phyloP scores from a whole-genome alignment of 2,797 vertebrate genomes.

The Spatula clypeata region DNA sequence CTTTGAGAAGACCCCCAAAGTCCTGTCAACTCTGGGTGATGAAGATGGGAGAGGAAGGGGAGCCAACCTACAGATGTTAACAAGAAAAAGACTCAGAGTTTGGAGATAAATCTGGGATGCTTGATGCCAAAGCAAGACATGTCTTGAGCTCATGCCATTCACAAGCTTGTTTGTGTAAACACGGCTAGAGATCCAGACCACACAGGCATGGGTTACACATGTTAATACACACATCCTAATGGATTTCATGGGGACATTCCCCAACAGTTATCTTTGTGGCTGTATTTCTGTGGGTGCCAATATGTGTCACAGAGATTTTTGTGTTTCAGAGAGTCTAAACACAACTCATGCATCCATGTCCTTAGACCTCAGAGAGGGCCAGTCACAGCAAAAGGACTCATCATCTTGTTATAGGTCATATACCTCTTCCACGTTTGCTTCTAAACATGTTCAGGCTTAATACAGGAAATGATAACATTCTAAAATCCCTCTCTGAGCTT shows the following conservation, averaged over 20 bases:
- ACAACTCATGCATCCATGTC: not conserved
- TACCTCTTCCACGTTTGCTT: not conserved
- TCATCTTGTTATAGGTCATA: not conserved
- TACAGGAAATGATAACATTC: not conserved
- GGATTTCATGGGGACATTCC: not conserved
- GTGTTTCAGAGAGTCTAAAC: not conserved
- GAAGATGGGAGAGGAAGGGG: not conserved
- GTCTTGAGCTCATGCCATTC: not conserved
- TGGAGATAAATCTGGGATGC: not conserved
- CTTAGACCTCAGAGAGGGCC: not conserved
- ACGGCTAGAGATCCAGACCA: not conserved
- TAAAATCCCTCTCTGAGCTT: not conserved
- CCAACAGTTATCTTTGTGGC: not conserved
- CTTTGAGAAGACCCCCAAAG: not conserved
- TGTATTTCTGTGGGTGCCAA: not conserved
- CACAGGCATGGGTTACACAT: not conserved
- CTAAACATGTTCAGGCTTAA: not conserved
- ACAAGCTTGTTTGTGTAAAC: not conserved
- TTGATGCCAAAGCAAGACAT: not conserved
- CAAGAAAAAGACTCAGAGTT: not conserved
- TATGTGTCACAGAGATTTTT: not conserved
- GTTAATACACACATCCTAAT: accelerated
- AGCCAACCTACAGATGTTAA: not conserved
- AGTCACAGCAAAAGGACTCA: not conserved
- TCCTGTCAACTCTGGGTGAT: not conserved